Evolutionary conservation across 2,888 invertebrate genomes (phyloP), one percentile per base, ranked within the genome.

Genomic region (Apotomis capreana): DNA sequence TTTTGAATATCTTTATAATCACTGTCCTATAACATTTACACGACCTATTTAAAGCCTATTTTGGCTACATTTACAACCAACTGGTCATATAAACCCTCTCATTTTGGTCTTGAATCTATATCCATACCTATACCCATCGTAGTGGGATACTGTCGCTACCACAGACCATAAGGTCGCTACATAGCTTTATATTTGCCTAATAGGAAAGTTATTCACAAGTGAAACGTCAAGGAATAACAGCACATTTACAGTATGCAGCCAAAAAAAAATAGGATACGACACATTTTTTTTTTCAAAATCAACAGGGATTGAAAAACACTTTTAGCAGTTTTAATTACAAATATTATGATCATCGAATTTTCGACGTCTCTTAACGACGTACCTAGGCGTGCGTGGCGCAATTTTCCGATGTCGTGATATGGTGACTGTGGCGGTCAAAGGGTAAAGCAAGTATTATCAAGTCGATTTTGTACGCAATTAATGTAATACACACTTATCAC

Each of bases 1-100:
- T 74, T 78, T 76, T 76, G 76, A 80, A 78, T 77, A 78, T 78
- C 78, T 68, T 69, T 75, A 78, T 79, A 77, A 75, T 78, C 75
- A 76, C 75, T 78, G 64, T 76, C 70, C 73, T 79, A 79, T 78
- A 75, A 79, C 78, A 82, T 76, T 78, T 73, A 77, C 72, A 73
- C 64, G 67, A 75, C 68, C 80, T 80, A 62, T 68, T 68, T 68
- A 72, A 72, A 68, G 68, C 72, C 72, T 72, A 59, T 44, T 72
- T 72, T 72, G 72, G 72, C 72, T 68, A 72, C 62, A 58, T 52
- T 52, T 58, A 63, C 72, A 63, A 68, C 72, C 63, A 52, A 63
- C 71, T 72, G 68, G 68, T 72, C 67, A 68, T 57, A 51, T 44
- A 68, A 62, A 71, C 58, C 71, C 44, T n/a, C 64, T 58, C 13